A percentile compares a stretch with the other conserved stretches of the same genome.
Evolutionary conservation across 2,888 invertebrate genomes (phyloP).

Genomic region (Bhutanitis thaidina): DNA sequence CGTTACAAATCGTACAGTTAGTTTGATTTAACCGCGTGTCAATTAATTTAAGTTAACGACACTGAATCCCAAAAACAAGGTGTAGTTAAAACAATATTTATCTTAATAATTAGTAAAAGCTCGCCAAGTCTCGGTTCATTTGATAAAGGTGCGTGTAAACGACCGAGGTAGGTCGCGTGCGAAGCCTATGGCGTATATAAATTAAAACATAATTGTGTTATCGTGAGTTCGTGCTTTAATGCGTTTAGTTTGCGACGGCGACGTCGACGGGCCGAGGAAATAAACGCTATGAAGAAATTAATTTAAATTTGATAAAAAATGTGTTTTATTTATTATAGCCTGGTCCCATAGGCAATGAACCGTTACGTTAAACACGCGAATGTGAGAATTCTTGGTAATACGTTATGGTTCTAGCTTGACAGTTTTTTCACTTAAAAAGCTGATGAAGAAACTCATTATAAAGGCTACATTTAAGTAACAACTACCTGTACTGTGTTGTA

Average conservation of each 20-base stretch:
- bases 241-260: constrained; percentile 48
- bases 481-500: too few species aligned
- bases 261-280: constrained; percentile 36
- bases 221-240: constrained; percentile 75
- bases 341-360: constrained; percentile 13
- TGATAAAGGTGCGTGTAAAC: constrained; percentile 73
- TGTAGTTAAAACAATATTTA: constrained; percentile 72
- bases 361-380: constrained; percentile 13
- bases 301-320: constrained; percentile 31
- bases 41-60: constrained; percentile 53
- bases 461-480: not conserved
- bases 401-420: constrained; percentile 9
- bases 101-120: constrained; percentile 78
- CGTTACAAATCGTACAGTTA: constrained; percentile 5
- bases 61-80: constrained; percentile 57
- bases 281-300: constrained; percentile 38
- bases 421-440: constrained; percentile 3
- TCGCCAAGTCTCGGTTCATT: constrained; percentile 61
- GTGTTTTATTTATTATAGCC: constrained; percentile 20
- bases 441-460: constrained; percentile 9
- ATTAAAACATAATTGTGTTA: constrained; percentile 79
- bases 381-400: constrained; percentile 16
- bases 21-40: constrained; percentile 37
- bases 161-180: constrained; percentile 57
- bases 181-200: constrained; percentile 67